phyloP scores from a whole-genome alignment of 1,140 invertebrate genomes.

The Globodera rostochiensis region DNA sequence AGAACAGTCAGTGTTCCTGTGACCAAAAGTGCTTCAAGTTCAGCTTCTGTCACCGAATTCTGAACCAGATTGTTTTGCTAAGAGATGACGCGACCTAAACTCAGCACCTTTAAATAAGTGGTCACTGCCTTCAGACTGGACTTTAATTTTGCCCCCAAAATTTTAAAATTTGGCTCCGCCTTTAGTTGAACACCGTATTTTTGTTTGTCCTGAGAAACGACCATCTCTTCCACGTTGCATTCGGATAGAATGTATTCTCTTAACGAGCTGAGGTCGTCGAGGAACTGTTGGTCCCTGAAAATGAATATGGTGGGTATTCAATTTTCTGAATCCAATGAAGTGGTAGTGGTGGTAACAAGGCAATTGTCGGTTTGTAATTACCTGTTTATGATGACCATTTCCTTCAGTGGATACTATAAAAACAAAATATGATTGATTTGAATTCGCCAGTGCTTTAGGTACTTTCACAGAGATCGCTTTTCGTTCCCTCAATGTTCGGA shows the following conservation, averaged over 20 bases:
- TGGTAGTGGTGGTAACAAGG: too few species aligned
- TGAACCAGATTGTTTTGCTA: constrained; percentile 32
- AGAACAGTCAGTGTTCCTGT: constrained; percentile 76
- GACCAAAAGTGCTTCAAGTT: constrained; percentile 78
- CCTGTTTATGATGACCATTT: constrained; percentile 86
- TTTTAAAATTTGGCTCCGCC: constrained; percentile 89
- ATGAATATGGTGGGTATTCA: not conserved
- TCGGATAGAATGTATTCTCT: constrained; percentile 82
- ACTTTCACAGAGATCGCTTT: constrained; percentile 86
- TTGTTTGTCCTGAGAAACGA: constrained; percentile 84
- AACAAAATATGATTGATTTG: not conserved
- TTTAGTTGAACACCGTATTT: constrained; percentile 88
- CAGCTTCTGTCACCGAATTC: constrained; percentile 75
- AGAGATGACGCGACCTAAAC: constrained; percentile 20
- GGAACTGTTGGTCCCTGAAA: constrained; percentile 74
- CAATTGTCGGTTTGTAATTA: not conserved
- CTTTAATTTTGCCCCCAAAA: constrained; percentile 83
- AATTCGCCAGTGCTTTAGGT: constrained; percentile 2
- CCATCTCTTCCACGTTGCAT: constrained; percentile 87
- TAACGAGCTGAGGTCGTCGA: constrained; percentile 81
- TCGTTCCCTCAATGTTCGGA: constrained; percentile 85
- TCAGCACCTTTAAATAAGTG: constrained; percentile 75
- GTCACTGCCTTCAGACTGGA: constrained; percentile 85
- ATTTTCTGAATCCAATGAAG: not conserved
- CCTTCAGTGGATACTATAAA: constrained; percentile 83